phyloP scores from a whole-genome alignment of 2,113 vertebrate genomes.

The Mesocricetus auratus region DNA sequence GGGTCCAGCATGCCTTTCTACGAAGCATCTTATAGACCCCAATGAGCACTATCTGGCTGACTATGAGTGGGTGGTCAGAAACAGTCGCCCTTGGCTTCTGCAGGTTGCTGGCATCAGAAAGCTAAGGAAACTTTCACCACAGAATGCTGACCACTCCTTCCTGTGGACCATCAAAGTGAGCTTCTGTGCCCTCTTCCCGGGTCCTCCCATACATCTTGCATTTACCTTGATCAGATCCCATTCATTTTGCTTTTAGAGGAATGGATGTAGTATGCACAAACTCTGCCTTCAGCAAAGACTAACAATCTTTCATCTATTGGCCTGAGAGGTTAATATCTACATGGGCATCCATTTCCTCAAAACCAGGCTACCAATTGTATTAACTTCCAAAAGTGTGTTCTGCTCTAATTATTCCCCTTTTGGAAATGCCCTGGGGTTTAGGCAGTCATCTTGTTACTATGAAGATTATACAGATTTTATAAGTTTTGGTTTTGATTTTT shows the following conservation, averaged over 20 bases:
- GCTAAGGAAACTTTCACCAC: slow-evolving; percentile 56
- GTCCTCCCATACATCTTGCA: slow-evolving; percentile 43
- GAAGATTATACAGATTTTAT: slow-evolving; percentile 44
- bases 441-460: slow-evolving; percentile 41
- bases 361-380: slow-evolving; percentile 77
- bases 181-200: slow-evolving; percentile 10
- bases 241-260: slow-evolving; percentile 74
- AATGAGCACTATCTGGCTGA: slow-evolving; percentile 38
- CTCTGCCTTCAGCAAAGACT: slow-evolving; percentile 80
- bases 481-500: slow-evolving; percentile 57
- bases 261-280: slow-evolving; percentile 8
- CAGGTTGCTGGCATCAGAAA: slow-evolving; percentile 70
- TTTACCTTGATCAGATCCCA: slow-evolving; percentile 72
- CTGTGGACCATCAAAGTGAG: slow-evolving; percentile 58
- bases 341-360: slow-evolving; percentile 75
- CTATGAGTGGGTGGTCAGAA: slow-evolving; percentile 20
- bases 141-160: slow-evolving; percentile 66
- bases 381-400: slow-evolving; percentile 78
- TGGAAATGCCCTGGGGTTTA: slow-evolving; percentile 63
- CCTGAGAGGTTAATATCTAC: slow-evolving; percentile 75
- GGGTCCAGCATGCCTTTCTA: not conserved
- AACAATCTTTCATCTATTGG: slow-evolving; percentile 76
- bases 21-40: slow-evolving; percentile 45
- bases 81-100: not conserved
- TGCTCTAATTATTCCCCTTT: slow-evolving; percentile 53